phyloP scores from a whole-genome alignment of 2,797 vertebrate species.

The Todus mexicanus region DNA sequence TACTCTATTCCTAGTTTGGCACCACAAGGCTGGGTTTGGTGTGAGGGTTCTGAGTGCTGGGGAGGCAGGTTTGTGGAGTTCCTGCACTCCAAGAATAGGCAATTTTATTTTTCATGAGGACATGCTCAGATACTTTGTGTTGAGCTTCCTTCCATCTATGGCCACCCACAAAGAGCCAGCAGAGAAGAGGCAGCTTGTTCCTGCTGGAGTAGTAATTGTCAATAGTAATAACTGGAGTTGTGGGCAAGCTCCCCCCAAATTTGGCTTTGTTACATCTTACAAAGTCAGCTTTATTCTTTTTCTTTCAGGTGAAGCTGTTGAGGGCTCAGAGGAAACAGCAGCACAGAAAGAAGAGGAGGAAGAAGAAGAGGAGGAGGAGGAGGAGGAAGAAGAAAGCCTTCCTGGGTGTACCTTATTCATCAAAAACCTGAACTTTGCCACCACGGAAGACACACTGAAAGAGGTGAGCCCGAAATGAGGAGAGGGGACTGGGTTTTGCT shows the following conservation, averaged over 20 bases:
- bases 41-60: background rate
- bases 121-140: background rate
- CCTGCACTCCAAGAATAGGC: background rate
- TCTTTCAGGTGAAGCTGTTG: background rate
- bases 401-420: conserved; percentile 93
- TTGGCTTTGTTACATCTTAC: background rate
- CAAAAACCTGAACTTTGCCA: conserved; percentile 93
- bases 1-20: background rate
- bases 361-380: conserved; percentile 77
- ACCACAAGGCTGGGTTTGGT: background rate
- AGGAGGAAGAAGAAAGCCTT: conserved; percentile 78
- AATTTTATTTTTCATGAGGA: background rate
- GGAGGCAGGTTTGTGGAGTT: background rate
- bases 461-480: conserved; percentile 66
- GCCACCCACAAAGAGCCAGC: too few relatives aligned
- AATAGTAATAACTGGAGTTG: background rate
- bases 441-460: conserved; percentile 84
- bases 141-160: background rate
- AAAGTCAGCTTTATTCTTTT: background rate
- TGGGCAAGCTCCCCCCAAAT: background rate
- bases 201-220: background rate
- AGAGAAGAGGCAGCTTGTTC: background rate
- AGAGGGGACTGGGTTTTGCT: background rate
- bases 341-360: background rate
- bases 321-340: background rate